Base-by-base conservation (phyloP, 2,113 vertebrate genomes). In the Rhadina sibilatrix region DNA sequence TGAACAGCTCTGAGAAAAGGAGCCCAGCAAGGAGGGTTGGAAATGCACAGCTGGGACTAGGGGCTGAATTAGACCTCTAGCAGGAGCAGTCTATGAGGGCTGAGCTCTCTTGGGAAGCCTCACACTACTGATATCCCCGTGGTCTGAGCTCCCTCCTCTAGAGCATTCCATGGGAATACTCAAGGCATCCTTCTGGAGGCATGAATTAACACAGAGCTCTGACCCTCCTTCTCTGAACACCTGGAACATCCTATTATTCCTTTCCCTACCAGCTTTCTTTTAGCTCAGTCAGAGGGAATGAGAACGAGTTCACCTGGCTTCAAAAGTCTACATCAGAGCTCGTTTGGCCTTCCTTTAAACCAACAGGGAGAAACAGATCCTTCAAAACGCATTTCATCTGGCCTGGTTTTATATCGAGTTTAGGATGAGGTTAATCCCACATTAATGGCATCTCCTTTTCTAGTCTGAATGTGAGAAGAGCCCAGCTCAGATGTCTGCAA, bases 381-480 rank as follows among this genome's bases (percentile, higher is more conserved):
- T 91, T 81, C 85, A 91, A 93, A 87, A 92, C 46, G 28, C 50
- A 63, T 76, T 94, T 95, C 92, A 88, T 96, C 89, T 92, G 96
- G 71, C 15, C 28, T 75, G 38, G 2, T 81, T 90, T 95, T 84
- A 60, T 91, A 87, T 97, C 91, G 89, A 47, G 80, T 84, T 89
- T 87, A 52, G 76, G 86, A 87, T 94, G 95, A 97, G 89, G 93
- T 94, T 96, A 97, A 95, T 96, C 86, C 91, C 93, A 95, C 96
- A 94, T 96, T 97, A 96, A 94, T 92, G 80, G 28, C 91, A 93
- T 93, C 83, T 90, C 90, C 70, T 83, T 92, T 94, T 80, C 93
- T 81, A 94, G 86, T 64, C 68, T 92, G 89, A 47, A 53, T 44
- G 86, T 90, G 94, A 90, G 93, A 97, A 89, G 89, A 95, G 93